Evolutionary conservation across 2,113 vertebrate species (phyloP), one percentile per base, ranked within the genome.

Genomic region (Osmerus mordax): DNA sequence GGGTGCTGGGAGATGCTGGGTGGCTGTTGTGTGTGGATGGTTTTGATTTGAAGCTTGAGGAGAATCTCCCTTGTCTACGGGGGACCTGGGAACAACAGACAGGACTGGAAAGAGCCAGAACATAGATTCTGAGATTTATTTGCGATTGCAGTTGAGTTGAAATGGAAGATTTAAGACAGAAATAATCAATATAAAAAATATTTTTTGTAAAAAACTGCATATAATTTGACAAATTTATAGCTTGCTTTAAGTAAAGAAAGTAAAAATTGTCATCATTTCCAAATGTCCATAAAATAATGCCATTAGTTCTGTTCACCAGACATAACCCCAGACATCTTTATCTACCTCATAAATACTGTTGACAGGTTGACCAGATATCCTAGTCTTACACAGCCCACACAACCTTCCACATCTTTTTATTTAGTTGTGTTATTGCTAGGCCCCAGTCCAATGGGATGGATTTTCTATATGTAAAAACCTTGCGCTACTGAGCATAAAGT

Each of bases 41-140:
- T 85, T 91, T 91, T 91, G 88, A 91, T 91, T 89, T 47, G n/a
- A 36, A 51, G 19, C 19, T n/a, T 3, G 47, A 13, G 64, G 13
- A 36, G 15, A 18, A n/a, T 41, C 14, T 29, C 16, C 23, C 60
- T 61, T 25, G 23, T 36, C 62, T 41, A n/a, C 28, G 15, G 18
- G 62, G 18, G 62, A 56, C 54, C 62, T n/a, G 60, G 60, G 4
- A 7, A 28, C 60, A 62, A 28, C 19, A 62, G 21, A 41, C 36
- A 41, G 36, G 8, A 7, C 36, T 41, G 8, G 7, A 41, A 41
- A 41, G 36, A 41, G 36, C 36, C 36, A 6, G 36, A 8, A 41
- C 36, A 41, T 41, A 41, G 36, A 41, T 41, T 8, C 36, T 41
- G 6, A 41, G 36, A 6, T 41, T 41, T 9, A 41, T 41, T 41